Base-by-base conservation (phyloP, 2,113 vertebrate species). In the Cnemophilus loriae region DNA sequence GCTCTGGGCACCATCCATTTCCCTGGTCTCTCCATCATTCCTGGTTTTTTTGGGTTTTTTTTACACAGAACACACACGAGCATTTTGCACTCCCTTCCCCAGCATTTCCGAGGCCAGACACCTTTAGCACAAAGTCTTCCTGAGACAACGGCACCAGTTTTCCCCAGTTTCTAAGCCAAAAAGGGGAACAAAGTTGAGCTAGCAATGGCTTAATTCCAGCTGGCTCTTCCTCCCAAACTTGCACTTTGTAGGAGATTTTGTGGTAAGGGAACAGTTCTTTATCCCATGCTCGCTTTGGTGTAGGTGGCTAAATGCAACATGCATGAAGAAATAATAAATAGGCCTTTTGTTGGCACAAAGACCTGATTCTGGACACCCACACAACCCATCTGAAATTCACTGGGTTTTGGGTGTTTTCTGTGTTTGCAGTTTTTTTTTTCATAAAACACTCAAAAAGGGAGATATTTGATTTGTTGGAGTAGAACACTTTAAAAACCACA, bases 51-150 rank as follows among this genome's bases (percentile, higher is more conserved):
- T n/a, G n/a, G 7, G 3, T 3, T 27, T 70, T 63, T 41, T 21
- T 57, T 5, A 16, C 12, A 13, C 2, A 0, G 57, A 81, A 55
- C 7, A 4, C 4, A 1, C 9, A 30, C 0, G 1, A 42, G 3
- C 9, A 30, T 39, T 69, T 81, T 47, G 7, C 22, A 39, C 8
- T 86, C 18, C 20, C 32, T 83, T 28, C 27, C 26, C 3, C 46
- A 33, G 14, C 6, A 0, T 7, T 49, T 39, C 22, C 59, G 35
- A 64, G 27, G 7, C 37, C 32, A 42, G 23, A 24, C 41, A 76
- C 8, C 6, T 23, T 7, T 0, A 69, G 47, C 33, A 50, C 37
- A 61, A 42, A 68, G 4, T 2, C 23, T 46, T 59, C 28, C 74
- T 55, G 32, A 71, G 56, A 46, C 7, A n/a, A 71, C 2, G 7